Conservation (phyloP, 2,888 invertebrate species). For the Creontiades dilutus region DNA sequence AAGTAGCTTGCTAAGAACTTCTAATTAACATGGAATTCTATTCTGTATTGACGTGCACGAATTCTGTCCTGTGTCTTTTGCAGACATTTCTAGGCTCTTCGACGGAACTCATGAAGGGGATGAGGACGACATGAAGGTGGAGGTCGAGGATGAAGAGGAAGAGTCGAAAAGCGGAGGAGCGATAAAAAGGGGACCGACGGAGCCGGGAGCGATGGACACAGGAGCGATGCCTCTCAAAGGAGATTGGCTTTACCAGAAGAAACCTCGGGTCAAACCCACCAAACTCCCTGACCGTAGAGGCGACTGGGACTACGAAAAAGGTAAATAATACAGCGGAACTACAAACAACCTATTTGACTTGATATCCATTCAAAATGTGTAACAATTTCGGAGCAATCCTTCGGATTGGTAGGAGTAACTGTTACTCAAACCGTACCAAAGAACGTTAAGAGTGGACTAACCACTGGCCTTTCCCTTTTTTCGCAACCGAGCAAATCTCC, state of each 20-base stretch:
- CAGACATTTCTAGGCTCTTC: constrained; percentile 31
- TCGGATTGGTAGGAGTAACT: too few relatives aligned
- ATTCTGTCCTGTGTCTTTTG: neutral
- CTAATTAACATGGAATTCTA: too few relatives aligned
- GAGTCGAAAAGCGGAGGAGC: neutral
- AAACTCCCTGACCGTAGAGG: constrained; percentile 63
- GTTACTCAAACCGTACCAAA: too few relatives aligned
- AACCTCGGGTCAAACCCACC: constrained; percentile 44
- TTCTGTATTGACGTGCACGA: too few relatives aligned
- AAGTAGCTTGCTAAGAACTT: too few relatives aligned
- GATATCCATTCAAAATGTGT: too few relatives aligned
- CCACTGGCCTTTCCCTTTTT: too few relatives aligned
- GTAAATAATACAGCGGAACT: neutral
- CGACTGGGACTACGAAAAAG: constrained; percentile 72
- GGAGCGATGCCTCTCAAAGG: constrained; percentile 67
- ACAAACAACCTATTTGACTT: too few relatives aligned
- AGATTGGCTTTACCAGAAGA: constrained; percentile 57
- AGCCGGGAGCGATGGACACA: neutral
- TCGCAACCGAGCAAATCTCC: too few relatives aligned
- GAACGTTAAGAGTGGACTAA: too few relatives aligned
- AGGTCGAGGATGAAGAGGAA: constrained; percentile 47
- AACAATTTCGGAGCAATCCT: too few relatives aligned
- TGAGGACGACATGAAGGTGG: constrained; percentile 51
- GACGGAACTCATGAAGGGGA: neutral
- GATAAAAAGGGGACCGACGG: too few relatives aligned